These are phyloP conservation scores for Myiozetetes cayanensis DNA, from an alignment of 2,113 vertebrate genomes.

Conservation along the genomic window DNA sequence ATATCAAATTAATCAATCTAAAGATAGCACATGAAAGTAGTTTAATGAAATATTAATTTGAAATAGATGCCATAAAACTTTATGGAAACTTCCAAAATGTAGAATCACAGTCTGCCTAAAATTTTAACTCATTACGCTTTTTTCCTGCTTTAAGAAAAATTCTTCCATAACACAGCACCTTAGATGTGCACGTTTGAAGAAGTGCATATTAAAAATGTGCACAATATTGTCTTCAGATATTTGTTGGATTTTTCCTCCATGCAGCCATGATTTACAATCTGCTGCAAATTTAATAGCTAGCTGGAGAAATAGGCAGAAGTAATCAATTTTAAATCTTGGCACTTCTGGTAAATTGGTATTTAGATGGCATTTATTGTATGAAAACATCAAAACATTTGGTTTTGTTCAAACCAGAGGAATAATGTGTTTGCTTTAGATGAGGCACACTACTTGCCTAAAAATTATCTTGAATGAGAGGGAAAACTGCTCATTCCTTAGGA, in stretches of 20 bases:
- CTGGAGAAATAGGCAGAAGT: conserved; percentile 26
- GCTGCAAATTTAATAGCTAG: neutral
- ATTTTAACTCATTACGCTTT: neutral
- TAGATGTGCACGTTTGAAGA: neutral
- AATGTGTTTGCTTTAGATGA: neutral
- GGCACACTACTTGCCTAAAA: neutral
- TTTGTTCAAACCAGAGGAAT: neutral
- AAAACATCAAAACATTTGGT: neutral
- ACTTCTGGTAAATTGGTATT: neutral
- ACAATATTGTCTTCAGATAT: neutral
- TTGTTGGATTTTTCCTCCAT: neutral
- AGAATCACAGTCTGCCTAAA: neutral
- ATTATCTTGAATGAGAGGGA: neutral
- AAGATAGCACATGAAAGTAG: conserved; percentile 3
- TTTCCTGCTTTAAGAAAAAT: neutral
- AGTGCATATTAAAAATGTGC: neutral
- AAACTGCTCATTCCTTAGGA: neutral
- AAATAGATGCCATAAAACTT: conserved; percentile 12
- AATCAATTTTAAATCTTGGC: neutral
- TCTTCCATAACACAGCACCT: neutral
- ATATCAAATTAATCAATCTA: neutral
- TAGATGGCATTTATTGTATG: neutral
- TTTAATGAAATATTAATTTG: conserved; percentile 48
- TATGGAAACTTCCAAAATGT: neutral
- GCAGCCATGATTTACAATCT: neutral